These are phyloP conservation scores for Auanema sp. DNA, from an alignment of 2,888 invertebrate genomes.

Conservation along the genomic window DNA sequence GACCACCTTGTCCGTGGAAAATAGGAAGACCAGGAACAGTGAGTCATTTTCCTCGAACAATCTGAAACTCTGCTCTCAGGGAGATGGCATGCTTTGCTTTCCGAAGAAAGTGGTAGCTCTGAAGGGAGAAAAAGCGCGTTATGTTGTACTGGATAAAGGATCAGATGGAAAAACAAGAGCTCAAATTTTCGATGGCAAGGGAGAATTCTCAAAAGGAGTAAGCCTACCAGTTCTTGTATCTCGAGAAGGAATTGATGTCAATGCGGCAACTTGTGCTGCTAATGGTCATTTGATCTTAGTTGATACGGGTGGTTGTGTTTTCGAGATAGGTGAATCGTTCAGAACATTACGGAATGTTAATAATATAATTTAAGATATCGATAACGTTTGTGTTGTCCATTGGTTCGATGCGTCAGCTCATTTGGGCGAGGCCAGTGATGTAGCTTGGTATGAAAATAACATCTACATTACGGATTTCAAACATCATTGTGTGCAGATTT, in stretches of 20 bases:
- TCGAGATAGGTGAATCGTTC: slow-evolving; percentile 26
- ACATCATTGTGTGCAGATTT: slow-evolving; percentile 56
- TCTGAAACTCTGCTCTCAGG: slow-evolving; percentile 14
- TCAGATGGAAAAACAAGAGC: slow-evolving; percentile 41
- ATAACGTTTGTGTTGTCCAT: slow-evolving; percentile 34
- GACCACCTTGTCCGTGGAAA: slow-evolving; percentile 48
- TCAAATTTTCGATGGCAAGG: slow-evolving; percentile 43
- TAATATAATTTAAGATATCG: slow-evolving; percentile 25
- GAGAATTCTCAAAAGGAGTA: slow-evolving; percentile 38
- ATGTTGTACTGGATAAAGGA: slow-evolving; percentile 49
- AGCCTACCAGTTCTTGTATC: slow-evolving; percentile 29
- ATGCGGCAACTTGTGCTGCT: slow-evolving; percentile 40
- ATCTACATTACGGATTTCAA: slow-evolving; percentile 59
- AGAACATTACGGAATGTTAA: neutral
- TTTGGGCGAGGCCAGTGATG: slow-evolving; percentile 51
- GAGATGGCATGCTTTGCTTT: slow-evolving; percentile 57
- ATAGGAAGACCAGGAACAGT: slow-evolving; percentile 47
- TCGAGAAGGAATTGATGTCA: slow-evolving; percentile 43
- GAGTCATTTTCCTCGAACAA: neutral
- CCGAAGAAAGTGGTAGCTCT: slow-evolving; percentile 52
- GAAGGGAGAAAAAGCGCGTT: slow-evolving; percentile 35
- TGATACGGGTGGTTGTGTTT: slow-evolving; percentile 47
- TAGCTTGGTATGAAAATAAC: slow-evolving; percentile 50
- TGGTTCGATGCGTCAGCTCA: slow-evolving; percentile 47
- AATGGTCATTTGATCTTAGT: slow-evolving; percentile 51